Evolutionary conservation across 2,888 invertebrate species (phyloP), one percentile per base, ranked within the genome.

Genomic region (Balanococcus diminutus): DNA sequence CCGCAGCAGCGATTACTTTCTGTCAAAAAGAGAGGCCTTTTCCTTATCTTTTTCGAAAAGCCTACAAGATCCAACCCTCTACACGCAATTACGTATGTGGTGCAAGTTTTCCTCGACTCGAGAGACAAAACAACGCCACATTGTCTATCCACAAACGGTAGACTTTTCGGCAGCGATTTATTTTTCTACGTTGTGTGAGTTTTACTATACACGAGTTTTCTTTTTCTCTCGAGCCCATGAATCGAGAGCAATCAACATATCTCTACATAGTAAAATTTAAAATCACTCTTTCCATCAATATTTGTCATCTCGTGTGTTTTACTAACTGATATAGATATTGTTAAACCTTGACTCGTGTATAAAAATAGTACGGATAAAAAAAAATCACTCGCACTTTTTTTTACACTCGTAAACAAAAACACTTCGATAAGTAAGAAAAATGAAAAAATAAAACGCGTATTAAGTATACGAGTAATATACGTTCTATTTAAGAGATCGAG

Each of bases 321-420:
- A n/a, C 36, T 11, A 36, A 28, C 32, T n/a, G 61, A 75, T 75
- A 32, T 32, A 8, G 22, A 75, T 32, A 36, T 75, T n/a, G n/a
- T 32, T 32, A 36, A 75, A 75, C 75, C 75, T 75, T 75, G 75
- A 75, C 75, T 75, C 3, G n/a, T 51, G 19, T 19, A 28, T 67
- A 75, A 75, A 75, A 75, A 75, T 75, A 75, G 14, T 75, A 32
- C 14, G 5, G 22, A 11, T 67, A 11, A 67, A 28, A 75, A 75
- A 67, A 75, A 75, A 75, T 32, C 28, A 22, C 22, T 67, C 32
- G 75, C 32, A 75, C n/a, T n/a, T n/a, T n/a, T n/a, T 31, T 75
- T 32, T 32, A 32, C 25, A 14, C 32, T 3, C 11, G 75, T 75
- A 75, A 75, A 75, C 75, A 75, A 75, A 75, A 75, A 75, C 32